A percentile compares a stretch with the other conserved stretches of the same genome.
Conservation (phyloP, 2,888 invertebrate species). For the Cantharis lateralis region DNA sequence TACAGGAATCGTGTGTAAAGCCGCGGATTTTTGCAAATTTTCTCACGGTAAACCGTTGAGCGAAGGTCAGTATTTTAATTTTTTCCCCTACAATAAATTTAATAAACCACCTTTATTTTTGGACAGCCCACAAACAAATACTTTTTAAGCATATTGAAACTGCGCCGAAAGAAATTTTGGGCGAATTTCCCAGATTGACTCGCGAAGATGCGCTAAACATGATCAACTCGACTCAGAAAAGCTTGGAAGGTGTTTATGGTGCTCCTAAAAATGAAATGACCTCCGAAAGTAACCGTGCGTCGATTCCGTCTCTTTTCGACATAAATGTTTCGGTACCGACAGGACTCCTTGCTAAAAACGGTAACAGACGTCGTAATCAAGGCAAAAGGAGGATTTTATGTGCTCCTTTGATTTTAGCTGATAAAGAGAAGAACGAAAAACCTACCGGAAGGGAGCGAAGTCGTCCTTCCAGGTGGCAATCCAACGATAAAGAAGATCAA, state of each 20-base stretch:
- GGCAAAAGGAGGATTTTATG: background rate
- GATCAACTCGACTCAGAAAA: conserved; percentile 59
- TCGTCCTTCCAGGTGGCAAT: conserved; percentile 54
- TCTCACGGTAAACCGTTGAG: conserved; percentile 87
- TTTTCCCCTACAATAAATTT: background rate
- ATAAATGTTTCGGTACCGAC: conserved; percentile 48
- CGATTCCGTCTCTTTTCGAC: conserved; percentile 52
- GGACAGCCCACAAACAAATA: conserved; percentile 51
- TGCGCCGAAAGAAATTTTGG: conserved; percentile 87
- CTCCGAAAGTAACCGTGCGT: conserved; percentile 37
- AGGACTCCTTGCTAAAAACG: conserved; percentile 41
- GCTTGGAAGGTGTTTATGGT: conserved; percentile 56
- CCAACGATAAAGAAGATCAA: conserved; percentile 43
- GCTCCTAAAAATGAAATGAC: conserved; percentile 40
- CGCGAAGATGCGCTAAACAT: conserved; percentile 71
- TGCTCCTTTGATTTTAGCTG: background rate
- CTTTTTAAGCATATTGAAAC: conserved; percentile 79
- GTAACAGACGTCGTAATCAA: conserved; percentile 10
- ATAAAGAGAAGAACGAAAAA: conserved; percentile 41
- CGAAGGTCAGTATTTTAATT: conserved; percentile 60
- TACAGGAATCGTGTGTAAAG: conserved; percentile 84
- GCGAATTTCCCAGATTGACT: conserved; percentile 84
- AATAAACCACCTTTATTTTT: background rate
- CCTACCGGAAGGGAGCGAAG: conserved; percentile 37
- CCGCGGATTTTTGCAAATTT: conserved; percentile 84